Evolutionary conservation across 2,888 invertebrate genomes (phyloP), one percentile per base, ranked within the genome.

Genomic region (Frankliniella fusca): DNA sequence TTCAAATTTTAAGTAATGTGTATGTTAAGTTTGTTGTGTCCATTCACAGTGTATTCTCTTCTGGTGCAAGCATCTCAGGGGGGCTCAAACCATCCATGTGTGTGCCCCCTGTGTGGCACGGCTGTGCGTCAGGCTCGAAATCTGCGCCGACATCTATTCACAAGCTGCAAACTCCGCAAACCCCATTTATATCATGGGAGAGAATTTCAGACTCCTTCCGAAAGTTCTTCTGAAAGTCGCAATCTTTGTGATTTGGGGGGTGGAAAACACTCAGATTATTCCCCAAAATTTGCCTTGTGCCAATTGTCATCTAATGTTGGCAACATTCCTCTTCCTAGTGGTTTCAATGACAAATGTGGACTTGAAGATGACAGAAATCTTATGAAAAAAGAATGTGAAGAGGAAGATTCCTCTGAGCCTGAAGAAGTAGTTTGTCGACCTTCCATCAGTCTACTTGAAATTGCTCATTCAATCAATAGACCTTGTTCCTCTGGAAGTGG

Each of bases 31-130:
- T n/a, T 61, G 61, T 61, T 61, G 61, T 61, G 61, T 61, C 61
- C 61, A 61, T 61, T n/a, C 61, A 61, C 61, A 61, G 61, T 61
- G 61, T 61, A 61, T 61, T 61, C 61, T 61, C 61, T 61, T 18
- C 61, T 61, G 61, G 61, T 61, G 61, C 10, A 61, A 88, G 65
- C 61, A 61, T 80, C 90, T 81, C 89, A 91, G 82, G 91, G 91
- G 38, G 91, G 91, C 84, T 91, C 91, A n/a, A 91, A 91, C 86
- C 91, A 91, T 87, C 91, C 91, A 61, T 91, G 91, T 48, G 89
- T 90, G 81, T 91, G 91, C 87, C 91, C 91, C 48, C 88, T 91
- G 54, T 92, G 91, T 85, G 91, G 91, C 84, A 90, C 91, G 81
- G 90, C 91, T 81, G 88, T 92, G 61, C 88, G 91, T 83, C 91